Evolutionary conservation across 2,888 invertebrate species (phyloP).

Genomic region (Allophyes oxyacanthae): DNA sequence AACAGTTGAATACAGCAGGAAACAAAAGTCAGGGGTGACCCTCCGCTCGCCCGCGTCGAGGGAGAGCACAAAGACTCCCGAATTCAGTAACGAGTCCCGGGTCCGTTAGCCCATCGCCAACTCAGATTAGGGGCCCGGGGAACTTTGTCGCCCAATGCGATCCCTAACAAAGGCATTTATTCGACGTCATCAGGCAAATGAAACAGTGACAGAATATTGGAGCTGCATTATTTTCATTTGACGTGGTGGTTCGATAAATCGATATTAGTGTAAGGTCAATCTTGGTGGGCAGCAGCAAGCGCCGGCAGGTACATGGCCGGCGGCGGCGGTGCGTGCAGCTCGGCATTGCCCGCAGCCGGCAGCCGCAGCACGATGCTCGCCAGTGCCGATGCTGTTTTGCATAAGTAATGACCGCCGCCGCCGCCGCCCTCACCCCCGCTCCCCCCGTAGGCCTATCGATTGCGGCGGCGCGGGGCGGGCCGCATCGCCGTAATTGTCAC

Average conservation of each 20-base stretch:
- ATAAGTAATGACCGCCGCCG: constrained; percentile 83
- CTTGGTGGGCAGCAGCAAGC: constrained; percentile 46
- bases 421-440: constrained; percentile 75
- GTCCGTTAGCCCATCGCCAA: constrained; percentile 74
- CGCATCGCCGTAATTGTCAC: constrained; percentile 89
- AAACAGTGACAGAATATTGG: constrained; percentile 46
- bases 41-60: constrained; percentile 72
- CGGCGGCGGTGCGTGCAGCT: constrained; percentile 56
- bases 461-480: constrained; percentile 91
- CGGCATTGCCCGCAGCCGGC: constrained; percentile 22
- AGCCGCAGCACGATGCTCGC: constrained; percentile 55
- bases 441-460: constrained; percentile 92
- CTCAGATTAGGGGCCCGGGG: constrained; percentile 75
- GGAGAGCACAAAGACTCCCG: constrained; percentile 81
- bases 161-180: constrained; percentile 64
- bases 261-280: constrained; percentile 63
- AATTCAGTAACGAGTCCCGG: constrained; percentile 73
- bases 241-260: constrained; percentile 62
- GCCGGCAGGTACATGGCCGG: constrained; percentile 36
- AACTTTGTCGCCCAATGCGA: constrained; percentile 59
- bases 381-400: constrained; percentile 83
- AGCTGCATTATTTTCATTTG: constrained; percentile 44
- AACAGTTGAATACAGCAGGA: constrained; percentile 65
- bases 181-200: constrained; percentile 50
- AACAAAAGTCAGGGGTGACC: constrained; percentile 79